Conservation (phyloP, 2,888 invertebrate species). For the Mesorhabditis spiculigera region DNA sequence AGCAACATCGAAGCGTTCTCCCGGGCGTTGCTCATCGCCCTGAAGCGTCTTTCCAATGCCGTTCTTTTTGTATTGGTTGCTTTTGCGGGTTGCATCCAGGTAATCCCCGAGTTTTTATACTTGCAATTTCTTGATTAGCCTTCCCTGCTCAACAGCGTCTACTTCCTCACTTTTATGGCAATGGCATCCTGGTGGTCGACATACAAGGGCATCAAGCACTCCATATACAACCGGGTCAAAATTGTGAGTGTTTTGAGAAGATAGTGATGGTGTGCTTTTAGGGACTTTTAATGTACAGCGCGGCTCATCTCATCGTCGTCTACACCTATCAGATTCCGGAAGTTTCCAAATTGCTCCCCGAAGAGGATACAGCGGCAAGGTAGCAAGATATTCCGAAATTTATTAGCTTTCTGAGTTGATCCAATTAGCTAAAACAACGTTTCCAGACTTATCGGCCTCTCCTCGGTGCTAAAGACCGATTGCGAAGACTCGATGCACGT, state of each 20-base stretch:
- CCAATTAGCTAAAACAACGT: neutral
- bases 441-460: constrained; percentile 75
- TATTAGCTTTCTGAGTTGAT: neutral
- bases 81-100: constrained; percentile 43
- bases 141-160: constrained; percentile 40
- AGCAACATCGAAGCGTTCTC: constrained; percentile 12
- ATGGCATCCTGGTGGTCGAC: constrained; percentile 54
- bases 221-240: constrained; percentile 31
- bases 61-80: constrained; percentile 43
- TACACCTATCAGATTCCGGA: constrained; percentile 52
- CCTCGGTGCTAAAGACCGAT: constrained; percentile 65
- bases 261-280: no score
- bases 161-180: constrained; percentile 47
- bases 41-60: constrained; percentile 45
- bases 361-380: constrained; percentile 32
- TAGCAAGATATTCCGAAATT: constrained; percentile 7
- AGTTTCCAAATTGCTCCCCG: constrained; percentile 34
- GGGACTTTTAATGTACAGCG: constrained; percentile 33
- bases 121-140: constrained; percentile 36
- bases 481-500: constrained; percentile 70
- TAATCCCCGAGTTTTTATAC: constrained; percentile 10
- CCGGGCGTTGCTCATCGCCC: constrained; percentile 25
- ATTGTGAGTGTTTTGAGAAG: no score
- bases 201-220: constrained; percentile 41
- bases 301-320: constrained; percentile 44